A percentile compares a stretch with the other conserved stretches of the same genome.
These are phyloP conservation scores for Pollicipes pollicipes DNA, from an alignment of 1,140 invertebrate genomes.

Conservation along the genomic window DNA sequence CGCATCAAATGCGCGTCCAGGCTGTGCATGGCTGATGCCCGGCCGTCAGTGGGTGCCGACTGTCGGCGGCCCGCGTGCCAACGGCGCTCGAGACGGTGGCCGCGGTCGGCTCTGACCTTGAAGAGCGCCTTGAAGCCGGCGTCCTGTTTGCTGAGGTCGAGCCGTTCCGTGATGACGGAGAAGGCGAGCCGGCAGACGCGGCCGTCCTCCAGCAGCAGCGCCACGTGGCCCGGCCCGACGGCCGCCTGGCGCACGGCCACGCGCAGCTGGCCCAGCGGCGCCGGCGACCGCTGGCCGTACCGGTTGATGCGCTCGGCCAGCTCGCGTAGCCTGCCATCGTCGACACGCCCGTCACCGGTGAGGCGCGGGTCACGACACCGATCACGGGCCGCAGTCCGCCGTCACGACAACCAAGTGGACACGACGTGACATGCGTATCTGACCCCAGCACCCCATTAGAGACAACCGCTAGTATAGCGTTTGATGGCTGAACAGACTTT, in stretches of 20 bases:
- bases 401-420: conserved; percentile 31
- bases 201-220: conserved; percentile 80
- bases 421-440: too few relatives aligned
- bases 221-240: conserved; percentile 77
- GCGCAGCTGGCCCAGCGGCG: conserved; percentile 13
- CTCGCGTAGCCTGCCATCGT: conserved; percentile 55
- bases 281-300: conserved; percentile 14
- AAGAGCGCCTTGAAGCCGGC: not conserved
- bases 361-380: not conserved
- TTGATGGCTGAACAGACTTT: too few relatives aligned
- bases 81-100: too few relatives aligned
- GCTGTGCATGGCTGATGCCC: too few relatives aligned
- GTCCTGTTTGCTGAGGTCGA: conserved; percentile 59
- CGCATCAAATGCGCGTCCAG: too few relatives aligned
- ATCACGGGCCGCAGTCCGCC: not conserved
- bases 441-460: too few relatives aligned
- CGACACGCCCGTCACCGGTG: conserved; percentile 38
- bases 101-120: not conserved
- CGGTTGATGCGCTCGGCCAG: conserved; percentile 24
- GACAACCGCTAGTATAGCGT: too few relatives aligned
- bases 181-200: conserved; percentile 76
- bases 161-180: conserved; percentile 69
- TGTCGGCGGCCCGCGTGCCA: too few relatives aligned
- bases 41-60: too few relatives aligned
- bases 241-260: conserved; percentile 39